phyloP scores from a whole-genome alignment of 2,888 invertebrate species.

The Netelia fuscicornis region DNA sequence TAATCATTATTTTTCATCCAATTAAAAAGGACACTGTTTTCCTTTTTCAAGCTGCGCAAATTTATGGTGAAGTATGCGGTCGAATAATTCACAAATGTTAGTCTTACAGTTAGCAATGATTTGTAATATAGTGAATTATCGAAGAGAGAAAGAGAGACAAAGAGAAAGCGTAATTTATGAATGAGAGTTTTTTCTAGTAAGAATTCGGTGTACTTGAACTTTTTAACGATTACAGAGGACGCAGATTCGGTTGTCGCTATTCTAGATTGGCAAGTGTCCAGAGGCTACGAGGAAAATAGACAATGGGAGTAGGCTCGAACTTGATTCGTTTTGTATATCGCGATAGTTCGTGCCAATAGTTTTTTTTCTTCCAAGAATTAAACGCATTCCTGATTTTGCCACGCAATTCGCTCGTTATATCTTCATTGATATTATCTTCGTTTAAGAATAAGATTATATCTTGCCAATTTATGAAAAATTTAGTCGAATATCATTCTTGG shows the following conservation, averaged over 20 bases:
- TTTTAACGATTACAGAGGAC: slow-evolving; percentile 21
- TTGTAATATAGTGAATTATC: background rate
- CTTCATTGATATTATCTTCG: background rate
- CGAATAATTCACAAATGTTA: background rate
- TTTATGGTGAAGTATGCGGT: slow-evolving; percentile 43
- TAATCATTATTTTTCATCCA: background rate
- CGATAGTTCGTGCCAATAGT: background rate
- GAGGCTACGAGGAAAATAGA: slow-evolving; percentile 17
- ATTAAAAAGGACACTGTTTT: background rate
- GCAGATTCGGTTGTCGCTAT: slow-evolving; percentile 50
- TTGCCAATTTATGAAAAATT: background rate
- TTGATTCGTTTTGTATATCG: slow-evolving; percentile 20
- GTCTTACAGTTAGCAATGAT: background rate
- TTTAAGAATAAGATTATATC: background rate
- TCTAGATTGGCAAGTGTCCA: slow-evolving; percentile 65
- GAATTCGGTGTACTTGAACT: slow-evolving; percentile 67
- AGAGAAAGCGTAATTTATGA: background rate
- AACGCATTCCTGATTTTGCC: slow-evolving; percentile 26
- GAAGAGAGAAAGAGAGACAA: background rate
- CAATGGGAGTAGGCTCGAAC: slow-evolving; percentile 25
- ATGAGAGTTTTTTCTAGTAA: slow-evolving; percentile 14
- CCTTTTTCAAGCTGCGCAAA: slow-evolving; percentile 46
- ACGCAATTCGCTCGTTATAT: slow-evolving; percentile 14
- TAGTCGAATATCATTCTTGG: too few species aligned
- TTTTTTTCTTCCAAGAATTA: slow-evolving; percentile 53